Base-by-base conservation (phyloP, 2,797 vertebrate species). In the Mormyrus hasselquistii region DNA sequence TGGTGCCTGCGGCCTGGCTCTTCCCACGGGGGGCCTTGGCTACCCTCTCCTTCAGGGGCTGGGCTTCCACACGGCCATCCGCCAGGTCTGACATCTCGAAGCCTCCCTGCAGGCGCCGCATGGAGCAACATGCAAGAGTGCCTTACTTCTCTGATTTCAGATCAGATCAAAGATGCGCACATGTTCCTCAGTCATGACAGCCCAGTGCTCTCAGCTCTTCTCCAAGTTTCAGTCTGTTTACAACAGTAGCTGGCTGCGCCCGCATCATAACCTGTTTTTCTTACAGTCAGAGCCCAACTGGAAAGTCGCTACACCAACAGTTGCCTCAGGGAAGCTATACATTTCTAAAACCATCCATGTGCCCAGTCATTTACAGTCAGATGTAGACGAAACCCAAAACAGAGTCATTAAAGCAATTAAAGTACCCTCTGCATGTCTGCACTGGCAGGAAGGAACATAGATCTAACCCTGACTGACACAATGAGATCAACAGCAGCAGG, bases 1-100 rank as follows among this genome's bases (percentile, higher is more conserved):
- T 94, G 34, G 94, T 94, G 22, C 91, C 93, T 25, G 90, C 7
- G 0, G 93, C 94, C 25, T 95, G 95, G 5, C 92, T 94, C 91
- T 87, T 95, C 94, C n/a, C 91, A 69, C 0, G 9, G 87, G 12
- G 79, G n/a, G 52, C 25, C 62, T 44, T 38, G 2, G 49, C 47
- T 88, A 94, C 62, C 34, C 95, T 96, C 34, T 73, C 96, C 0
- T 92, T 98, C 92, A 99, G 94, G 41, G 97, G 97, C 90, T 97
- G 97, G 38, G 94, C 96, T 93, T 99, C 98, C 0, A 95, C 94
- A 90, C 95, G 94, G 0, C 91, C 90, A 57, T 96, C 96, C 88
- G 96, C 94, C 90, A 93, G 92, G 88, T 97, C 96, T 95, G 96
- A 97, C 47, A 87, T 94, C 86, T 93, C 91, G 94, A 79, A 25